phyloP scores from a whole-genome alignment of 2,797 vertebrate species.

The Acridotheres tristis region DNA sequence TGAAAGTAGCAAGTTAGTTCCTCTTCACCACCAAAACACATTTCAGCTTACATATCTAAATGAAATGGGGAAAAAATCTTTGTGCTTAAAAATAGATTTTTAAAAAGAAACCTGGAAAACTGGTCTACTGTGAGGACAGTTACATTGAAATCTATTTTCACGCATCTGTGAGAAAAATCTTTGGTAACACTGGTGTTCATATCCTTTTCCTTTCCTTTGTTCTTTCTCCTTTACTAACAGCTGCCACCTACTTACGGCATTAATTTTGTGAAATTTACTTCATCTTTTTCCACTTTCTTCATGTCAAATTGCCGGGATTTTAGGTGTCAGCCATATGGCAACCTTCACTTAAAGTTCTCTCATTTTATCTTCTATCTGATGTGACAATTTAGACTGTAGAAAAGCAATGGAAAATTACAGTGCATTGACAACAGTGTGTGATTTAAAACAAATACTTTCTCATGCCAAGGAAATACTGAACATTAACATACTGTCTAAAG shows the following conservation, averaged over 20 bases:
- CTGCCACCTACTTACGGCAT: conserved; percentile 31
- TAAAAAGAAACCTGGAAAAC: background rate
- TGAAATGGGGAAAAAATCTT: background rate
- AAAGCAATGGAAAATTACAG: conserved; percentile 37
- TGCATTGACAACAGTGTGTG: background rate
- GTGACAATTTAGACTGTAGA: background rate
- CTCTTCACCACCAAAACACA: background rate
- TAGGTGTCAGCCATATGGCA: conserved; percentile 52
- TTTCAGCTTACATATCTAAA: background rate
- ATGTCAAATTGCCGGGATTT: conserved; percentile 56
- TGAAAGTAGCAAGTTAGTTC: background rate
- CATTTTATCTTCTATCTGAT: conserved; percentile 62
- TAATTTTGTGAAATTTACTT: conserved; percentile 49
- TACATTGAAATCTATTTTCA: background rate
- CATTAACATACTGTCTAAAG: background rate
- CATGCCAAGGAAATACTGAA: background rate
- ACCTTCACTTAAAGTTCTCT: conserved; percentile 46
- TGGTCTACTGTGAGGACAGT: background rate
- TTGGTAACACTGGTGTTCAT: background rate
- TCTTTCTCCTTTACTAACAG: conserved; percentile 27
- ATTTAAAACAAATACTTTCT: background rate
- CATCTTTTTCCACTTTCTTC: conserved; percentile 23
- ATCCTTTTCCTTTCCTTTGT: background rate
- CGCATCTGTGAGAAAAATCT: background rate
- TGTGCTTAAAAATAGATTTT: background rate